A percentile compares a stretch with the other conserved stretches of the same genome.
Evolutionary conservation across 2,113 vertebrate genomes (phyloP).

Genomic region (Pterocles orientalis): DNA sequence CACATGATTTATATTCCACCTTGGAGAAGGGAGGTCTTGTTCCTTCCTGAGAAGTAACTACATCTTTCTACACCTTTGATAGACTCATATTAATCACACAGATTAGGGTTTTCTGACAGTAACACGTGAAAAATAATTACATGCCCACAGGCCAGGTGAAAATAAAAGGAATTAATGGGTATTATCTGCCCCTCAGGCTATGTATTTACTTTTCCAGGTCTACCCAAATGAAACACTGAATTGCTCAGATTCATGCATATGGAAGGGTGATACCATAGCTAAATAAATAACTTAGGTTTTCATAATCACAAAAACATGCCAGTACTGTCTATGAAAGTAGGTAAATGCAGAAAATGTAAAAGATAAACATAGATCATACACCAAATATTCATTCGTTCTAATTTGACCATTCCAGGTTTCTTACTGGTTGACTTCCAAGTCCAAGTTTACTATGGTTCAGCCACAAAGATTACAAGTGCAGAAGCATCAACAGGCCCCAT

Average conservation of each 20-base stretch:
- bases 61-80: not conserved
- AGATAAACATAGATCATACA: not conserved
- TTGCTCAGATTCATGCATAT: not conserved
- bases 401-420: not conserved
- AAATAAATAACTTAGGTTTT: not conserved
- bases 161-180: conserved; percentile 1
- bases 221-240: not conserved
- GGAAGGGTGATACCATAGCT: not conserved
- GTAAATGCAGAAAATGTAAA: not conserved
- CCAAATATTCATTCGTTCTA: not conserved
- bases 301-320: not conserved
- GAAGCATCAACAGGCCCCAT: not conserved
- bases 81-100: not conserved
- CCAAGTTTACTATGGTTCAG: not conserved
- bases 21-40: not conserved
- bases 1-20: not conserved
- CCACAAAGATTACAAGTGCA: not conserved
- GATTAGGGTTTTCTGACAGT: not conserved
- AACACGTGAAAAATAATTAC: not conserved
- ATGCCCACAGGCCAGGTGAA: not conserved
- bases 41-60: conserved; percentile 6
- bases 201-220: not conserved
- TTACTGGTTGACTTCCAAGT: not conserved
- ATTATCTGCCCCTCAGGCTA: not conserved
- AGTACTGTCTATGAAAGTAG: not conserved